A percentile compares a stretch with the other conserved stretches of the same genome.
Conservation (phyloP, 2,888 invertebrate genomes). For the Drosophila fulvimacula region DNA sequence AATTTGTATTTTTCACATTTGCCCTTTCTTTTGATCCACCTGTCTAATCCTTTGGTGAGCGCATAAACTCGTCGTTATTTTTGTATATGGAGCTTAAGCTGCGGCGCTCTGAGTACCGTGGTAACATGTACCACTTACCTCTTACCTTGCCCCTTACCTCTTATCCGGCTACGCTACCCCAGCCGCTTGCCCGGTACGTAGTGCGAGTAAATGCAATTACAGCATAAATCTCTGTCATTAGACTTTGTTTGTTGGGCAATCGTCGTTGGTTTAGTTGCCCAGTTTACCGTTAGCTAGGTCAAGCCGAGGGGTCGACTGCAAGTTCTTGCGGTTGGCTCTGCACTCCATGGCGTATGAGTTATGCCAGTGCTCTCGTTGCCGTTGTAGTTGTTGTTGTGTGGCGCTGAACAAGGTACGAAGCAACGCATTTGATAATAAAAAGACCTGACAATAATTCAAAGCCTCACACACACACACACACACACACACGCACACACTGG, state of each 20-base stretch:
- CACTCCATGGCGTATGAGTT: slow-evolving; percentile 66
- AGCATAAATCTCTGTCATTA: slow-evolving; percentile 78
- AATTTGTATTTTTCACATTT: neutral
- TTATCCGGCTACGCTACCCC: neutral
- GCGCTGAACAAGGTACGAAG: slow-evolving; percentile 18
- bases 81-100: slow-evolving; percentile 13
- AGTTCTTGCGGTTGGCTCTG: slow-evolving; percentile 53
- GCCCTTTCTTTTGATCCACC: neutral
- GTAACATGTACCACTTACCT: neutral
- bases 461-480: slow-evolving; percentile 10
- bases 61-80: slow-evolving; percentile 53
- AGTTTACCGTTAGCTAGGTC: slow-evolving; percentile 26
- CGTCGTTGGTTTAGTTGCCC: slow-evolving; percentile 12
- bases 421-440: slow-evolving; percentile 53
- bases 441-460: slow-evolving; percentile 67
- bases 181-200: neutral
- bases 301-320: slow-evolving; percentile 36
- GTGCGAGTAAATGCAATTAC: slow-evolving; percentile 71
- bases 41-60: slow-evolving; percentile 35
- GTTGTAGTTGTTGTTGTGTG: neutral
- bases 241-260: slow-evolving; percentile 73
- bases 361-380: slow-evolving; percentile 34
- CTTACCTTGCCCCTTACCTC: neutral
- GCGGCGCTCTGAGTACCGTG: slow-evolving; percentile 11
- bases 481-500: neutral